Conservation (phyloP, 2,888 invertebrate genomes). For the Chalcis sispes region DNA sequence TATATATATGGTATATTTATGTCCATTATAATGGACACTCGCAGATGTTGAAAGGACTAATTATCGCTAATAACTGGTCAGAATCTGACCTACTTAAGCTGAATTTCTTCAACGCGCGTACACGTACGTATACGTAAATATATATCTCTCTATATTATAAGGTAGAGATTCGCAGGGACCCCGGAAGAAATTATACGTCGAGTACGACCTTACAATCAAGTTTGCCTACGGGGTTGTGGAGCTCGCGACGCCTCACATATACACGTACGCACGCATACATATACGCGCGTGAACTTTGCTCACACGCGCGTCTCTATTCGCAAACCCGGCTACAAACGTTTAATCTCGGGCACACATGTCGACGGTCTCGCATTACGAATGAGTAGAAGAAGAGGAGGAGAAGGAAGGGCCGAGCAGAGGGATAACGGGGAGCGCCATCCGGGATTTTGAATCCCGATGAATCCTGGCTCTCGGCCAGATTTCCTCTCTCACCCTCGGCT, state of each 20-base stretch:
- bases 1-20: neutral
- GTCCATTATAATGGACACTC: neutral
- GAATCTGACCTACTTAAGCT: slow-evolving; percentile 27
- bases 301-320: neutral
- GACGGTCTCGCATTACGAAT: slow-evolving; percentile 12
- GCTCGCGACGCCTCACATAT: neutral
- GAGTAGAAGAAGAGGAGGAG: no score
- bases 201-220: slow-evolving; percentile 17
- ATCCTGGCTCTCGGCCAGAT: slow-evolving; percentile 43
- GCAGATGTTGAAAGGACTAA: slow-evolving; percentile 23
- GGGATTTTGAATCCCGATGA: slow-evolving; percentile 48
- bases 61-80: slow-evolving; percentile 34
- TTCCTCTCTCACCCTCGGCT: neutral
- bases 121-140: neutral
- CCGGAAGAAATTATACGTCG: slow-evolving; percentile 51
- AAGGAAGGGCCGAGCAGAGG: no score
- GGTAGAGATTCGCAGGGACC: neutral
- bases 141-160: no score
- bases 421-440: neutral
- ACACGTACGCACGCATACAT: neutral
- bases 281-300: neutral
- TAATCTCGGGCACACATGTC: slow-evolving; percentile 37
- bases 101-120: neutral
- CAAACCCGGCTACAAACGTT: slow-evolving; percentile 12
- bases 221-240: neutral